Evolutionary conservation across 2,888 invertebrate species (phyloP).

Genomic region (Torymus texanus): DNA sequence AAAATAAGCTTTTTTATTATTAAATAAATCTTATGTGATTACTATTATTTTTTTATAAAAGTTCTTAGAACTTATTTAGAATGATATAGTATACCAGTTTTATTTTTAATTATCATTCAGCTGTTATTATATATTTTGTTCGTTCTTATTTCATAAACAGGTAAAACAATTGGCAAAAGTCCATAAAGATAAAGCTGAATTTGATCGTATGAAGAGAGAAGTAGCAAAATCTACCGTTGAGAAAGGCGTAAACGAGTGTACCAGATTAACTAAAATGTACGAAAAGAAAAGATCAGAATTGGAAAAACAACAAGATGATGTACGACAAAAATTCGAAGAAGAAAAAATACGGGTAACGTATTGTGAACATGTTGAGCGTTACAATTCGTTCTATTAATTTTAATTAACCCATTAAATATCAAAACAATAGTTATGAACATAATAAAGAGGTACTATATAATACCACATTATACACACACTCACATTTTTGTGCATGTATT

Average conservation of each 20-base stretch:
- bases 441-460: too few relatives aligned
- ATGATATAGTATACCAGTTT: too few relatives aligned
- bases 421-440: too few relatives aligned
- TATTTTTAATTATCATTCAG: too few relatives aligned
- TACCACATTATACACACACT: too few relatives aligned
- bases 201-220: slow-evolving; percentile 90
- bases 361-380: background rate
- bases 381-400: background rate
- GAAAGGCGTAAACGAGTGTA: slow-evolving; percentile 92
- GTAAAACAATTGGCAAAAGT: slow-evolving; percentile 91
- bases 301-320: slow-evolving; percentile 86
- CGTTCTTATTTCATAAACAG: slow-evolving; percentile 58
- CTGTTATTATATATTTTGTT: slow-evolving; percentile 5
- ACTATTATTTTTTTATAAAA: too few relatives aligned
- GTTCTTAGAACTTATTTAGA: too few relatives aligned
- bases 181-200: slow-evolving; percentile 93
- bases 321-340: slow-evolving; percentile 82
- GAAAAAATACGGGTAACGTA: slow-evolving; percentile 79
- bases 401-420: too few relatives aligned
- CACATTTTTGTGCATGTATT: too few relatives aligned
- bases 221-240: slow-evolving; percentile 89
- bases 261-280: slow-evolving; percentile 85
- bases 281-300: slow-evolving; percentile 86
- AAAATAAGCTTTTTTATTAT: background rate
- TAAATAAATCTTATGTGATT: too few relatives aligned